Percentiles rank a stretch among this genome's conserved stretches.
phyloP scores from a whole-genome alignment of 2,797 vertebrate genomes.

The Astyanax mexicanus region DNA sequence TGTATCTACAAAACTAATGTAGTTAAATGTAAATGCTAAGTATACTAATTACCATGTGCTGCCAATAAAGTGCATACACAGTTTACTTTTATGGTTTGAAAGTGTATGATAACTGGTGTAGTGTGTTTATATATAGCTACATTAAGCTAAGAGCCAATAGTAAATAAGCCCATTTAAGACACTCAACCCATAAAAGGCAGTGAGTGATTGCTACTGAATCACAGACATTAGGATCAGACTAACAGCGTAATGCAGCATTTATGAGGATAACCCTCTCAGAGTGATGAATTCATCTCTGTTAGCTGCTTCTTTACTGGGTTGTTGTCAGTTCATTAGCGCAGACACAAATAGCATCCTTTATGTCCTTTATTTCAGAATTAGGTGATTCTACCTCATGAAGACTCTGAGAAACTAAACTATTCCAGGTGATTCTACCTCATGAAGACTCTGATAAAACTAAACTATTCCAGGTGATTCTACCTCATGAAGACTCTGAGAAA shows the following conservation, averaged over 20 bases:
- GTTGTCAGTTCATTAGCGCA: neutral
- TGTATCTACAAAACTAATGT: no score
- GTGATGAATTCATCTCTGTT: conserved; percentile 23
- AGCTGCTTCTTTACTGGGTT: neutral
- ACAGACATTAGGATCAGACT: conserved; percentile 29
- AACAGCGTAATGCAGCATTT: conserved; percentile 22
- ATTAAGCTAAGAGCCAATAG: neutral
- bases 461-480: no score
- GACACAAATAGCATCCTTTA: neutral
- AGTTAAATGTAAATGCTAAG: no score
- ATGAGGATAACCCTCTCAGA: conserved; percentile 14
- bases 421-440: no score
- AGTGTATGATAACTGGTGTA: neutral
- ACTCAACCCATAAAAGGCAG: neutral
- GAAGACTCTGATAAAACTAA: no score
- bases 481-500: no score
- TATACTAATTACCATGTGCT: no score
- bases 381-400: no score
- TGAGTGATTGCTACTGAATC: neutral
- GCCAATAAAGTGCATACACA: no score
- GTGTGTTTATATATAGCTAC: no score
- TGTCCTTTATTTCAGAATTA: neutral
- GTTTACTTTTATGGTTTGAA: no score
- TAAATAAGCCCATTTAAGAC: conserved; percentile 33
- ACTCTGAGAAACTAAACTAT: no score